Conservation (phyloP, 1,140 invertebrate species). For the Hypsibius dujardini region DNA sequence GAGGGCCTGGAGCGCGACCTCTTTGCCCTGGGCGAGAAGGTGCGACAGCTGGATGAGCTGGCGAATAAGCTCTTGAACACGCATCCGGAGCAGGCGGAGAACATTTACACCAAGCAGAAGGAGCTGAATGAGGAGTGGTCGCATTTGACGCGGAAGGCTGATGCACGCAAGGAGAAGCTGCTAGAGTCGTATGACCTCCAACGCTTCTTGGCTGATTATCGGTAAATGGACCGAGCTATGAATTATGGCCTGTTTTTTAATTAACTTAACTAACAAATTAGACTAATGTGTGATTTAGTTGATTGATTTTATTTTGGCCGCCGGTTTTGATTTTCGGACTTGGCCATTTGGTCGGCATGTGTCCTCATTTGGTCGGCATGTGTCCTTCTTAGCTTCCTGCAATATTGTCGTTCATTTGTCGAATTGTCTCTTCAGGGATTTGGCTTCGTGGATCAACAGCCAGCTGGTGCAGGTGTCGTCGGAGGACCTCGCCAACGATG, state of each 20-base stretch:
- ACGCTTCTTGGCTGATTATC: slow-evolving; percentile 87
- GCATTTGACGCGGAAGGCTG: slow-evolving; percentile 79
- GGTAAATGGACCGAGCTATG: slow-evolving; percentile 28
- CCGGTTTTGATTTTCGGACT: too few species aligned
- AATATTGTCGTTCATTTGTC: too few species aligned
- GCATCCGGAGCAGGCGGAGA: slow-evolving; percentile 90
- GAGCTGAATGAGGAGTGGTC: slow-evolving; percentile 99
- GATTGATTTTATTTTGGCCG: too few species aligned
- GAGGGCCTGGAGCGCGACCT: slow-evolving; percentile 91
- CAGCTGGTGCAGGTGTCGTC: slow-evolving; percentile 94
- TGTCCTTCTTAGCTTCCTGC: too few species aligned
- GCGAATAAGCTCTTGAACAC: slow-evolving; percentile 83
- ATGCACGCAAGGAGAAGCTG: slow-evolving; percentile 87
- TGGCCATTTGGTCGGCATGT: too few species aligned
- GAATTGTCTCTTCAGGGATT: slow-evolving; percentile 38
- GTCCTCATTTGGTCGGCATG: too few species aligned
- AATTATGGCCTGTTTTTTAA: too few species aligned
- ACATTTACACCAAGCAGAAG: slow-evolving; percentile 86
- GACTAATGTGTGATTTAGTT: too few species aligned
- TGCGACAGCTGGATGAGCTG: slow-evolving; percentile 84
- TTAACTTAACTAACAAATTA: too few species aligned
- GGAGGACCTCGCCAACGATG: slow-evolving; percentile 97
- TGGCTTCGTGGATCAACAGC: slow-evolving; percentile 96
- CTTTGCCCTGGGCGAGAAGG: slow-evolving; percentile 85
- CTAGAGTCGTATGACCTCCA: slow-evolving; percentile 95